Evolutionary conservation across 2,888 invertebrate genomes (phyloP).

Genomic region (Andricus curvator): DNA sequence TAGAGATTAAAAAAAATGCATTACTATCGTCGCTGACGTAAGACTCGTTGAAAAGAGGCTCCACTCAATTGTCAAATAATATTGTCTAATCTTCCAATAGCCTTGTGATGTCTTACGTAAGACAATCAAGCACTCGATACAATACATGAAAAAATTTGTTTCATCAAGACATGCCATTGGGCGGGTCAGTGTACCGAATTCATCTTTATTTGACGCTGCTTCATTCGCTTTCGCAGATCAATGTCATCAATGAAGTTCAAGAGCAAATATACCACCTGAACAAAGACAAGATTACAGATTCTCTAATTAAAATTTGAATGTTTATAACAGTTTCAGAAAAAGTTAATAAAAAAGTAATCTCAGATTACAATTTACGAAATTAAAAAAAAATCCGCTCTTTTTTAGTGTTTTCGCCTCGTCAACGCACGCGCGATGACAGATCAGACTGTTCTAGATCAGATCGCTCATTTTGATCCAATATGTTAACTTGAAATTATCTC

Average conservation of each 20-base stretch:
- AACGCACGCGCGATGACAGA: no score
- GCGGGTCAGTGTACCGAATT: slow-evolving; percentile 42
- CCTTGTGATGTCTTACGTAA: slow-evolving; percentile 23
- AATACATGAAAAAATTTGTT: background rate
- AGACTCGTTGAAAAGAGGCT: slow-evolving; percentile 10
- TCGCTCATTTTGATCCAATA: no score
- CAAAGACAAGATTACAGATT: no score
- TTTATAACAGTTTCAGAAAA: no score
- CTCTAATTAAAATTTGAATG: no score
- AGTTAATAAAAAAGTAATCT: no score
- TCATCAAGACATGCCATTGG: slow-evolving; percentile 36
- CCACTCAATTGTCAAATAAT: slow-evolving; percentile 68
- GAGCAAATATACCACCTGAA: background rate
- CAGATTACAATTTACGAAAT: no score
- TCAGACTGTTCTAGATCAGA: no score
- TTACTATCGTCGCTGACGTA: background rate
- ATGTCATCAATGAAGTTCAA: background rate
- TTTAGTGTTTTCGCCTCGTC: no score
- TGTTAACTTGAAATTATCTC: no score
- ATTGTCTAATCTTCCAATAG: slow-evolving; percentile 43
- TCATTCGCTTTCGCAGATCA: background rate
- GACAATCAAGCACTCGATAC: slow-evolving; percentile 5
- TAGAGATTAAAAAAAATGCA: background rate
- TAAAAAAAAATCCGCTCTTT: no score
- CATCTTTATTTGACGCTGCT: background rate